Evolutionary conservation across 2,797 vertebrate species (phyloP), one percentile per base, ranked within the genome.

Genomic region (Pagetopsis macropterus): DNA sequence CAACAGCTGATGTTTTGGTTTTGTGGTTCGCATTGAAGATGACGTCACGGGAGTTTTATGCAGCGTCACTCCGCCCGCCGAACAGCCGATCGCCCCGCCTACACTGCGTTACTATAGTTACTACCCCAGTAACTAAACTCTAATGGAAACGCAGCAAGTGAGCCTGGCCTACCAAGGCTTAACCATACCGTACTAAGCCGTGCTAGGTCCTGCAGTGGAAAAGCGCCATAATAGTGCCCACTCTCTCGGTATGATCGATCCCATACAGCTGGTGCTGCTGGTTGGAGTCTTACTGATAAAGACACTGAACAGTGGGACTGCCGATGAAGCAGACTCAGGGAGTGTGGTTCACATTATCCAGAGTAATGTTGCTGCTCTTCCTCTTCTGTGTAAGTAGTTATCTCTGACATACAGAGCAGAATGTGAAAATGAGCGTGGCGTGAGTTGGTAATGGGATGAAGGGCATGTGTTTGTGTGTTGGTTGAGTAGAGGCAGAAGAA

Each of bases 341-440:
- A 69, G 46, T 27, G 31, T 48, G 61, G 17, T 41, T 41, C 60
- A 61, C 33, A 49, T 67, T 52, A 52, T 46, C 56, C 12, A 45
- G 55, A 75, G 82, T 70, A 82, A 43, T 70, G 56, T 27, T 54
- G 11, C 67, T 68, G 54, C 76, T 60, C 48, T 52, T 54, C 16
- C 40, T 65, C 65, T 41, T 33, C 66, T 59, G 21, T 72, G 56
- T 48, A 73, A 33, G 61, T 45, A 70, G 66, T 73, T 80, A 64
- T 79, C 66, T 74, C 52, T 45, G 56, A 56, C 63, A 60, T 12
- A 43, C 75, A 78, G 67, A 78, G 65, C 62, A 40, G 7, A 50
- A 55, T 80, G 52, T 69, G 56, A 80, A 79, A 66, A 65, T 55
- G 50, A 40, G 70, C 63, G 41, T 58, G 52, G 61, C 43, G 65